These are phyloP conservation scores for Pogonocherus hispidulus DNA, from an alignment of 2,888 invertebrate species.

Conservation along the genomic window DNA sequence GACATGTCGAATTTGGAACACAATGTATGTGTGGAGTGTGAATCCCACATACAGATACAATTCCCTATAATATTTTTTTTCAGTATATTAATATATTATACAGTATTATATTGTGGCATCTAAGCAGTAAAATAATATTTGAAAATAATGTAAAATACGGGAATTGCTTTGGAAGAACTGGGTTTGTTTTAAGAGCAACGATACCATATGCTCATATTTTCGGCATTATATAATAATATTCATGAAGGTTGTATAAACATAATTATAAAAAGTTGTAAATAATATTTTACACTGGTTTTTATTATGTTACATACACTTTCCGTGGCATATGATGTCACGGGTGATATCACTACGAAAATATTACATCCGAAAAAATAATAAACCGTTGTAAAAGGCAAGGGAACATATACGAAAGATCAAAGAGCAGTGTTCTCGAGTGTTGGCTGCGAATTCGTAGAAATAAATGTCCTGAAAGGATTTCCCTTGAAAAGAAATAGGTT, in stretches of 20 bases:
- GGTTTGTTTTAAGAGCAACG: conserved; percentile 1
- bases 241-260: conserved; percentile 1
- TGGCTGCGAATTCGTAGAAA: not conserved
- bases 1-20: too few species aligned
- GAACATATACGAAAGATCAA: conserved; percentile 5
- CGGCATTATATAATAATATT: not conserved
- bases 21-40: too few species aligned
- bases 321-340: conserved; percentile 2
- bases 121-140: too few species aligned
- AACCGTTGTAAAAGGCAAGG: not conserved
- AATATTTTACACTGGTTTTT: conserved; percentile 12
- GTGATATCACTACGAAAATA: conserved; percentile 7
- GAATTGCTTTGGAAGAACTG: not conserved
- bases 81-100: not conserved
- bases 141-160: not conserved
- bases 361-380: conserved; percentile 15
- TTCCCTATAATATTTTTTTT: not conserved
- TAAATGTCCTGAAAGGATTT: not conserved
- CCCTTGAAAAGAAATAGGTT: not conserved
- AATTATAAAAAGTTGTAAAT: conserved; percentile 7
- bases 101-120: too few species aligned
- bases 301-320: not conserved
- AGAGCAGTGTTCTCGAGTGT: not conserved
- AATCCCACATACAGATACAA: too few species aligned
- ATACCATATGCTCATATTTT: not conserved